A percentile compares a stretch with the other conserved stretches of the same genome.
Conservation (phyloP, 2,797 vertebrate genomes). For the Knipowitschia caucasica region DNA sequence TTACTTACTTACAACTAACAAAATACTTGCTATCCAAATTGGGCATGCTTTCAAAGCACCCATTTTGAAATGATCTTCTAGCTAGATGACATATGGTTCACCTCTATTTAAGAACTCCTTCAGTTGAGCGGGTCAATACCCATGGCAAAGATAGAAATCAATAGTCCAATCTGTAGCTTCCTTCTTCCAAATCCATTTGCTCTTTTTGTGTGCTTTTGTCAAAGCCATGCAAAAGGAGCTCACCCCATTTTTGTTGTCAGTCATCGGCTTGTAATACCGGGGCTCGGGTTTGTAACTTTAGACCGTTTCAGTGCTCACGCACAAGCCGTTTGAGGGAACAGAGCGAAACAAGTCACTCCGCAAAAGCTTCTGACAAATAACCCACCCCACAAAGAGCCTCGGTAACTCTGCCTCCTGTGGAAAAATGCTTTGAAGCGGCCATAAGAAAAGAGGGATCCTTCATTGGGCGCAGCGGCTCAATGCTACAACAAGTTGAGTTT, state of each 20-base stretch:
- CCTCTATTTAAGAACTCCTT: neutral
- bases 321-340: slow-evolving; percentile 61
- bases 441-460: slow-evolving; percentile 69
- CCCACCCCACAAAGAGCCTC: slow-evolving; percentile 78
- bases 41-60: too few species aligned
- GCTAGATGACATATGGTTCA: neutral
- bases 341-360: slow-evolving; percentile 77
- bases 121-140: slow-evolving; percentile 25
- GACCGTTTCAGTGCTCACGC: slow-evolving; percentile 65
- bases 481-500: slow-evolving; percentile 26
- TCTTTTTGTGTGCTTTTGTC: slow-evolving; percentile 58
- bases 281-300: slow-evolving; percentile 74
- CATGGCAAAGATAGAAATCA: slow-evolving; percentile 72
- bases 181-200: slow-evolving; percentile 70
- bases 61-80: neutral
- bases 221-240: slow-evolving; percentile 62
- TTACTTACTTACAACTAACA: too few species aligned
- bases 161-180: slow-evolving; percentile 66
- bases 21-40: too few species aligned
- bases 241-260: slow-evolving; percentile 77
- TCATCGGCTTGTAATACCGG: slow-evolving; percentile 80
- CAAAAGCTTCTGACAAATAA: slow-evolving; percentile 78
- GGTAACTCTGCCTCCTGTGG: slow-evolving; percentile 72
- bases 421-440: slow-evolving; percentile 79
- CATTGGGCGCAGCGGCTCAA: slow-evolving; percentile 30